These are phyloP conservation scores for Drosophila setifemur DNA, from an alignment of 1,140 invertebrate species.

Conservation along the genomic window DNA sequence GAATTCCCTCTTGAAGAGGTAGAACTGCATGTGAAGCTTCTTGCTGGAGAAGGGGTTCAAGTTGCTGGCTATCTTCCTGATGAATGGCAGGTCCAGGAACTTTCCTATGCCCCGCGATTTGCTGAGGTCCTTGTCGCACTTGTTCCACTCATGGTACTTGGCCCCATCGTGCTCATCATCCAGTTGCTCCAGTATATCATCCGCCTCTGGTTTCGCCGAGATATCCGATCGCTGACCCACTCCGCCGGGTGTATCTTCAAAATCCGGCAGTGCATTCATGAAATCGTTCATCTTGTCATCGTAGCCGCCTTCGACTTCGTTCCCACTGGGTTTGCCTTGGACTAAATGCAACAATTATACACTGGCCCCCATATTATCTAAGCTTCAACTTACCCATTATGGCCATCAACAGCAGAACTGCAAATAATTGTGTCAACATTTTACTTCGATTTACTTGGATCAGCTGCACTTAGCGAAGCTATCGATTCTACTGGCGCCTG, in stretches of 20 bases:
- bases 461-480: conserved; percentile 40
- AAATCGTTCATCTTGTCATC: conserved; percentile 57
- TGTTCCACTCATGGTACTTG: conserved; percentile 54
- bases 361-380: not conserved
- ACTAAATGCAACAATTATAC: conserved; percentile 1
- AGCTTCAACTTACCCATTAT: conserved; percentile 24
- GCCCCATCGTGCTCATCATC: conserved; percentile 61
- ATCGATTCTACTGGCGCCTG: conserved; percentile 31
- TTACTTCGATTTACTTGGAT: not conserved
- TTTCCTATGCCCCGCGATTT: conserved; percentile 48
- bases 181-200: conserved; percentile 36
- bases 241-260: conserved; percentile 18
- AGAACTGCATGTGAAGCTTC: conserved; percentile 66
- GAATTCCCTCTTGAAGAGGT: conserved; percentile 61
- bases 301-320: conserved; percentile 26
- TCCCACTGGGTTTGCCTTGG: conserved; percentile 26
- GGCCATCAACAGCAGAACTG: conserved; percentile 21
- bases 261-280: conserved; percentile 40
- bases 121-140: conserved; percentile 69
- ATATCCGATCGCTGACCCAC: conserved; percentile 40
- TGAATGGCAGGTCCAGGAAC: conserved; percentile 62
- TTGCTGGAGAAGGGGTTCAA: conserved; percentile 57
- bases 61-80: conserved; percentile 67
- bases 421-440: conserved; percentile 34
- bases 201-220: conserved; percentile 28